A percentile compares a stretch with the other conserved stretches of the same genome.
These are phyloP conservation scores for Eupithecia subumbrata DNA, from an alignment of 2,888 invertebrate genomes.

Conservation along the genomic window DNA sequence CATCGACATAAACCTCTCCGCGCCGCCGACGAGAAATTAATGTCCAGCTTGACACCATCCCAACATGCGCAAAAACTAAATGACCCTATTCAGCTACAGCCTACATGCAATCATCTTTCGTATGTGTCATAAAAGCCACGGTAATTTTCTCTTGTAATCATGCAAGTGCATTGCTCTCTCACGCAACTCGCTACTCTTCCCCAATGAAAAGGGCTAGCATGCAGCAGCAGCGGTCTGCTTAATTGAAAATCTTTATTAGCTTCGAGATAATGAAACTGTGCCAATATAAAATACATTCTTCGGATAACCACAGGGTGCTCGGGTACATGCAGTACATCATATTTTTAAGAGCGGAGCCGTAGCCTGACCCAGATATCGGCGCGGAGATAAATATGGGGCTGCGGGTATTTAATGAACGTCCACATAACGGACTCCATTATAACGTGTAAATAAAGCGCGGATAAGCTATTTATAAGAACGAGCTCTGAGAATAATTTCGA, in stretches of 20 bases:
- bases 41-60: slow-evolving; percentile 46
- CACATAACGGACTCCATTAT: slow-evolving; percentile 58
- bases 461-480: slow-evolving; percentile 46
- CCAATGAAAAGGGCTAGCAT: slow-evolving; percentile 50
- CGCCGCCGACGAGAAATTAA: slow-evolving; percentile 30
- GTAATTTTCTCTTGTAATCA: slow-evolving; percentile 51
- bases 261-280: slow-evolving; percentile 59
- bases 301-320: slow-evolving; percentile 60
- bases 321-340: slow-evolving; percentile 58
- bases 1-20: slow-evolving; percentile 34
- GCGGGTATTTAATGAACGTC: slow-evolving; percentile 49
- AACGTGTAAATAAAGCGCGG: slow-evolving; percentile 51
- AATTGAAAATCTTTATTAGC: slow-evolving; percentile 64
- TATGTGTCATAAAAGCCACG: slow-evolving; percentile 47
- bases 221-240: slow-evolving; percentile 51
- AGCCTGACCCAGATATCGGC: slow-evolving; percentile 65
- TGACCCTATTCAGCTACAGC: slow-evolving; percentile 33
- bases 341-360: slow-evolving; percentile 54
- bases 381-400: slow-evolving; percentile 55
- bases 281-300: slow-evolving; percentile 54
- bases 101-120: slow-evolving; percentile 46
- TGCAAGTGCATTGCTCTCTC: slow-evolving; percentile 56
- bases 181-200: slow-evolving; percentile 46
- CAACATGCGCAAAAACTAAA: slow-evolving; percentile 46
- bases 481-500: slow-evolving; percentile 49